A percentile compares a stretch with the other conserved stretches of the same genome.
phyloP scores from a whole-genome alignment of 2,113 vertebrate species.

The Crotalus horridus region DNA sequence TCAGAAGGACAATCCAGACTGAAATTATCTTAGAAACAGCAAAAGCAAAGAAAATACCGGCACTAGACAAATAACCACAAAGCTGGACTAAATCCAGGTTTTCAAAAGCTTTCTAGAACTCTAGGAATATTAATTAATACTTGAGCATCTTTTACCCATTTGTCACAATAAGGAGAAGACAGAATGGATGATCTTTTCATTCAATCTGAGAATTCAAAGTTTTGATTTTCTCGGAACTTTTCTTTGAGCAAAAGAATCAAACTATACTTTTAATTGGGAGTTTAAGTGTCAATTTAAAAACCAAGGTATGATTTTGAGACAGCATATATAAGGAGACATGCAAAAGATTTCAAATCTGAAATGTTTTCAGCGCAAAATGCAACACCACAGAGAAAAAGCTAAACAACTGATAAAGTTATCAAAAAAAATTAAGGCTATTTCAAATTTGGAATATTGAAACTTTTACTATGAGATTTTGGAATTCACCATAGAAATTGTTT shows the following conservation, averaged over 20 bases:
- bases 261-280: background rate
- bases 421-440: too few species aligned
- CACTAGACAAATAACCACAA: background rate
- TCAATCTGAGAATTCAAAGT: background rate
- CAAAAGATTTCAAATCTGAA: background rate
- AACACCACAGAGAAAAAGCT: background rate
- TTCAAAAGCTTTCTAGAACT: background rate
- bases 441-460: background rate
- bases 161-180: background rate
- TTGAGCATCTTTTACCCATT: background rate
- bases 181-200: background rate
- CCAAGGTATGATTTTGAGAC: background rate
- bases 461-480: background rate
- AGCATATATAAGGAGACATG: background rate
- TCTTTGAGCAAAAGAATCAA: background rate
- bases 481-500: background rate
- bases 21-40: background rate
- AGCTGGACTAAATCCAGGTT: background rate
- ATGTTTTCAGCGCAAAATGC: background rate
- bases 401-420: background rate
- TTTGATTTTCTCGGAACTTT: background rate
- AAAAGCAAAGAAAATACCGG: background rate
- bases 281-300: background rate
- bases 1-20: background rate
- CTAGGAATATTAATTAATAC: background rate